These are phyloP conservation scores for human (Homo sapiens) DNA, from an alignment of 2,113 vertebrate species.

Conservation along the genomic window DNA sequence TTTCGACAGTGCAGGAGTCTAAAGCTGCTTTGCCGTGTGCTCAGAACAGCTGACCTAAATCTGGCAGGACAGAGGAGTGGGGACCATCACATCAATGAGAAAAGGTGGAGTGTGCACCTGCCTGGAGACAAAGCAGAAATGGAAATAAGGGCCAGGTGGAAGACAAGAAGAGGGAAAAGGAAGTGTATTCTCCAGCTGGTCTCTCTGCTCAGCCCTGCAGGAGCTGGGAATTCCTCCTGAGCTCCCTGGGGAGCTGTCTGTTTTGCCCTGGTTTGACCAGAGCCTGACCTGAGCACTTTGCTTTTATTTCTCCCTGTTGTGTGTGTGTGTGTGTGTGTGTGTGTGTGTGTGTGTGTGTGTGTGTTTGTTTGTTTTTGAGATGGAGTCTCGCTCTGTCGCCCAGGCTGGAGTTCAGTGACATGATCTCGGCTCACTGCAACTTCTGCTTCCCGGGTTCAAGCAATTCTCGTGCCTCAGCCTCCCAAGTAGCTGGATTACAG, in stretches of 20 bases:
- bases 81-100: neutral
- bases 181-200: fast-evolving
- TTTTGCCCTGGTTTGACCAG: neutral
- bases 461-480: too few relatives aligned
- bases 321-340: too few relatives aligned
- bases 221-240: neutral
- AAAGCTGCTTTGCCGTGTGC: neutral
- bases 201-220: neutral
- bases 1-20: too few relatives aligned
- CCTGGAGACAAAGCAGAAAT: neutral
- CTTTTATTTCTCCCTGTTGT: neutral
- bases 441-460: too few relatives aligned
- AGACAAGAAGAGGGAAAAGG: neutral
- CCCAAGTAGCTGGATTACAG: too few relatives aligned
- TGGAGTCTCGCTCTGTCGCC: too few relatives aligned
- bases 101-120: neutral
- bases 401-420: too few relatives aligned
- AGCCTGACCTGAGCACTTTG: neutral
- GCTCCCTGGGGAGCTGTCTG: fast-evolving
- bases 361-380: too few relatives aligned
- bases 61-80: fast-evolving
- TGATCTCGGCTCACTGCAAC: too few relatives aligned
- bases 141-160: fast-evolving
- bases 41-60: neutral
- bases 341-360: too few relatives aligned